A percentile compares a stretch with the other conserved stretches of the same genome.
phyloP scores from a whole-genome alignment of 2,113 vertebrate genomes.

The Apteryx mantelli region DNA sequence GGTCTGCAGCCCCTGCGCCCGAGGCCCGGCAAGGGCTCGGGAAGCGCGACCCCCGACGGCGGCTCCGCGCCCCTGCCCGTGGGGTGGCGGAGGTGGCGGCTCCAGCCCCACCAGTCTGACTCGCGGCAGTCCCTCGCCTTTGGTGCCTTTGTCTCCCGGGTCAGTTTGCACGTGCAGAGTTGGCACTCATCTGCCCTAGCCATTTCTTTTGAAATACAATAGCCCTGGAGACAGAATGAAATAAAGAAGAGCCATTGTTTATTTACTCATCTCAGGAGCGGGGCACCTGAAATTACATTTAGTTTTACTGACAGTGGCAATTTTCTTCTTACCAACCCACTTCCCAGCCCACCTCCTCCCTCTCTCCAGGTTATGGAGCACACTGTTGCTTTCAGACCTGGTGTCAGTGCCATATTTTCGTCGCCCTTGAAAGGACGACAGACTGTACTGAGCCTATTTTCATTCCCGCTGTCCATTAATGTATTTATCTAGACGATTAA shows the following conservation, averaged over 20 bases:
- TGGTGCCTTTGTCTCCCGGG: background rate
- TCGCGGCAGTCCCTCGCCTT: background rate
- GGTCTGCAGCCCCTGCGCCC: too few species aligned
- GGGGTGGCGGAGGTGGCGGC: background rate
- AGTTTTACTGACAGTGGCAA: constrained; percentile 38
- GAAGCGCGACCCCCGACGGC: background rate
- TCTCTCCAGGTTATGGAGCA: background rate
- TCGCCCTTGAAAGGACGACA: constrained; percentile 33
- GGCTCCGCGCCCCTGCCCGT: background rate
- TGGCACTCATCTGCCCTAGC: background rate
- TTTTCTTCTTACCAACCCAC: constrained; percentile 31
- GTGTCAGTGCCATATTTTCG: background rate
- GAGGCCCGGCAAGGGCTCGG: fast-evolving
- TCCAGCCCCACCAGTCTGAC: background rate
- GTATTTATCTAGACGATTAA: constrained; percentile 20
- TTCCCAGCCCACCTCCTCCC: background rate
- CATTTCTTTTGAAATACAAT: background rate
- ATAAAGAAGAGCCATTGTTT: background rate
- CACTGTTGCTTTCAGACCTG: background rate
- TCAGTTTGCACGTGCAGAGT: background rate
- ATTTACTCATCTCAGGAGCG: background rate
- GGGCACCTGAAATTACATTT: constrained; percentile 31
- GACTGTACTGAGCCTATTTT: background rate
- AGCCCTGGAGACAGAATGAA: background rate
- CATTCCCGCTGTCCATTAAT: constrained; percentile 27